Evolutionary conservation across 2,888 invertebrate species (phyloP).

Genomic region (Amiota minor): DNA sequence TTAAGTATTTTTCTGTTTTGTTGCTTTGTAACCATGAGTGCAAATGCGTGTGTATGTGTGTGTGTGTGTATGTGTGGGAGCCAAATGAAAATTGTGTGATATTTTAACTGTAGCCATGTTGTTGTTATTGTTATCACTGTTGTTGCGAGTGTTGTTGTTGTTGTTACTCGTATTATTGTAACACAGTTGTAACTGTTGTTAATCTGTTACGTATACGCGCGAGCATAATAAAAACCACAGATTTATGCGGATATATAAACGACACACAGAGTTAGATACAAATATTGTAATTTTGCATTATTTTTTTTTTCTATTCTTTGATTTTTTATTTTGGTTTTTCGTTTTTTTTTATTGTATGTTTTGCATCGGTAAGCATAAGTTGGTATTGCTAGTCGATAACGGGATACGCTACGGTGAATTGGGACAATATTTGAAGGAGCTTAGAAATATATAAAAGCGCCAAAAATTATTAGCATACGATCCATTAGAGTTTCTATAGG

Average conservation of each 20-base stretch:
- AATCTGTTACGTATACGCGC: conserved; percentile 26
- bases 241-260: conserved; percentile 14
- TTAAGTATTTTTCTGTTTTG: conserved; percentile 50
- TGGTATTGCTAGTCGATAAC: no score
- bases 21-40: conserved; percentile 43
- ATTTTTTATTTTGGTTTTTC: conserved; percentile 36
- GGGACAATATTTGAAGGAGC: no score
- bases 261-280: no score
- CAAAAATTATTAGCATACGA: no score
- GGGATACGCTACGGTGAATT: no score
- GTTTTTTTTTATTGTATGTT: conserved; percentile 19
- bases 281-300: not conserved
- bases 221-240: conserved; percentile 31
- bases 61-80: no score
- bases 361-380: no score
- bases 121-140: conserved; percentile 22
- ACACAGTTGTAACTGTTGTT: conserved; percentile 19
- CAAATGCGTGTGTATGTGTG: no score
- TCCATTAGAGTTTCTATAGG: no score
- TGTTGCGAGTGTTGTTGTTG: conserved; percentile 31
- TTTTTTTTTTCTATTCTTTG: conserved; percentile 1
- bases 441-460: no score
- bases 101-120: not conserved
- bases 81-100: no score
- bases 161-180: not conserved